Evolutionary conservation across 2,113 vertebrate genomes (phyloP).

Genomic region (Hepsetus odoe): DNA sequence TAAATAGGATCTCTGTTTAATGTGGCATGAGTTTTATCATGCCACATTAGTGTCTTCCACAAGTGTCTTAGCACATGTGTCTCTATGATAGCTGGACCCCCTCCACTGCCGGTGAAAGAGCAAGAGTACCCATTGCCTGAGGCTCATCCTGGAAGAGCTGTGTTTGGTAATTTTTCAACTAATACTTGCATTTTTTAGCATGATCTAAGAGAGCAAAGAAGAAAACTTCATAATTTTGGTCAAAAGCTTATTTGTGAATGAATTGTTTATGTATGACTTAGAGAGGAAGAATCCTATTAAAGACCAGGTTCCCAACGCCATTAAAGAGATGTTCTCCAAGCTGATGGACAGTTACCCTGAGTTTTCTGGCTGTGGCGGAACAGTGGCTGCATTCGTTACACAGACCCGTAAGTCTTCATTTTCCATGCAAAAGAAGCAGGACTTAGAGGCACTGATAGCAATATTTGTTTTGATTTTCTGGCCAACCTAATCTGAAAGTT

Average conservation of each 20-base stretch:
- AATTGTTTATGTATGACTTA: constrained; percentile 52
- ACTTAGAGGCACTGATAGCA: constrained; percentile 3
- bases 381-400: constrained; percentile 87
- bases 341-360: constrained; percentile 75
- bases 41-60: not conserved
- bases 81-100: constrained; percentile 59
- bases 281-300: constrained; percentile 72
- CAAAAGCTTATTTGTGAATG: not conserved
- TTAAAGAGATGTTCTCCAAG: constrained; percentile 78
- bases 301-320: constrained; percentile 72
- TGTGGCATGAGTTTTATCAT: too few relatives aligned
- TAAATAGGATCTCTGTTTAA: too few relatives aligned
- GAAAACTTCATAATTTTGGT: not conserved
- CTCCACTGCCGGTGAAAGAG: constrained; percentile 69
- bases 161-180: constrained; percentile 71
- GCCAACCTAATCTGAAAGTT: too few relatives aligned
- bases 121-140: constrained; percentile 17
- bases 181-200: not conserved
- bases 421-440: not conserved
- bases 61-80: not conserved
- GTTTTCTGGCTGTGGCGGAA: constrained; percentile 79
- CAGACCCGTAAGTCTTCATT: constrained; percentile 79
- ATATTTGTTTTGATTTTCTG: not conserved
- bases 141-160: constrained; percentile 59
- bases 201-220: not conserved